These are phyloP conservation scores for Plotosus lineatus DNA, from an alignment of 2,113 vertebrate species.

Conservation along the genomic window DNA sequence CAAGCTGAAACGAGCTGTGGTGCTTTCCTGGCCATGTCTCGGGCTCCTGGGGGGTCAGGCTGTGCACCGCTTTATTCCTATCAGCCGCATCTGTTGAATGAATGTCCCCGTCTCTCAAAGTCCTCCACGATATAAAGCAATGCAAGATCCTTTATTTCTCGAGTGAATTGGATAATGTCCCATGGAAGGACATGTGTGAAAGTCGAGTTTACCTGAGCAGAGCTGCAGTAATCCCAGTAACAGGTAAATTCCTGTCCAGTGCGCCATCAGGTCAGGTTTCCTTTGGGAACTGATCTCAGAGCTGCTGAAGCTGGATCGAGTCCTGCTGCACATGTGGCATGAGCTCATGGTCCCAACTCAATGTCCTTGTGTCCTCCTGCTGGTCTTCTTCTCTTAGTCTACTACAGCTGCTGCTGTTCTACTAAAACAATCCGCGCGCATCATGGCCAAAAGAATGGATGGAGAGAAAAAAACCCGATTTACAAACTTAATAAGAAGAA, in stretches of 20 bases:
- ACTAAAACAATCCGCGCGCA: not conserved
- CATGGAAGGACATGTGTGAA: no score
- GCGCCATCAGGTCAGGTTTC: conserved; percentile 64
- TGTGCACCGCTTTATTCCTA: not conserved
- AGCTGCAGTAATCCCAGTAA: conserved; percentile 63
- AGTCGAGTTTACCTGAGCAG: conserved; percentile 66
- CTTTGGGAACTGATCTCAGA: conserved; percentile 49
- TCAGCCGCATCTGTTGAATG: not conserved
- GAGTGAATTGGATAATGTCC: not conserved
- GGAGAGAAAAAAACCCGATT: not conserved
- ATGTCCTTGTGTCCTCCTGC: not conserved
- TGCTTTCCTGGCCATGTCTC: not conserved
- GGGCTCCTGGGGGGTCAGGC: not conserved
- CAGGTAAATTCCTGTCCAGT: conserved; percentile 61
- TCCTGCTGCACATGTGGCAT: conserved; percentile 40
- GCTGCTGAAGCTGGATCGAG: conserved; percentile 55
- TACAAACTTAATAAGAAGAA: no score
- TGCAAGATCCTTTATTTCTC: not conserved
- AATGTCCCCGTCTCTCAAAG: not conserved
- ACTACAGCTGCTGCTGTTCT: not conserved
- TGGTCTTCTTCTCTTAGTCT: not conserved
- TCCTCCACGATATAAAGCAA: not conserved
- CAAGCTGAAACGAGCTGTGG: not conserved
- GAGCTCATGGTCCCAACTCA: conserved; percentile 26
- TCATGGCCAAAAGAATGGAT: conserved; percentile 7